Conservation (phyloP, 2,113 vertebrate species). For the Paradisaea rubra region DNA sequence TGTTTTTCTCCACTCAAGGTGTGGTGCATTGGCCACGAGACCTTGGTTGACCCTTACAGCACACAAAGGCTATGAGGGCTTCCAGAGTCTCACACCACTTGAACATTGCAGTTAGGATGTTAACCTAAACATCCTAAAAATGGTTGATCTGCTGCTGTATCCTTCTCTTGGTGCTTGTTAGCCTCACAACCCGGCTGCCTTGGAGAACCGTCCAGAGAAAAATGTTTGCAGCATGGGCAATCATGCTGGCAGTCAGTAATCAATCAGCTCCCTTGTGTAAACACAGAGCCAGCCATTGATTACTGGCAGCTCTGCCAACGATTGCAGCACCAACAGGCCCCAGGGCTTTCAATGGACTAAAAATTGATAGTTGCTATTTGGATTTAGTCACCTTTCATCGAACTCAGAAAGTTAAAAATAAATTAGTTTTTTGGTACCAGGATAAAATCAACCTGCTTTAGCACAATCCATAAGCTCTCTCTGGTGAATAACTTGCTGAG, state of each 20-base stretch:
- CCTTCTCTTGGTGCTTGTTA: background rate
- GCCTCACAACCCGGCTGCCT: background rate
- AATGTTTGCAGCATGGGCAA: background rate
- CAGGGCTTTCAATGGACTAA: background rate
- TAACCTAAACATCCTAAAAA: background rate
- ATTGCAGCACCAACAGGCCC: background rate
- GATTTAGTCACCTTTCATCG: background rate
- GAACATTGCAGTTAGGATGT: fast-evolving
- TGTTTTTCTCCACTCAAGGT: background rate
- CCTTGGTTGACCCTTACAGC: background rate
- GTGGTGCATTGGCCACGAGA: fast-evolving
- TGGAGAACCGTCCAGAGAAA: background rate
- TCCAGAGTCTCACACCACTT: background rate
- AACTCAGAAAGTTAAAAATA: background rate
- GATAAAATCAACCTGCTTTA: background rate
- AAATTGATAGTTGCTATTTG: background rate
- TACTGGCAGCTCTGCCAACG: background rate
- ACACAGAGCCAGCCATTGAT: background rate
- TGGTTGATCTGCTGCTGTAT: background rate
- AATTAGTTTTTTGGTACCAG: background rate
- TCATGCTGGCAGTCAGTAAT: constrained; percentile 11
- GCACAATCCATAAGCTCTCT: background rate
- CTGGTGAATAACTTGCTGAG: background rate
- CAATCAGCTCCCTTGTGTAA: background rate
- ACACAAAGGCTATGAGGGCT: background rate